Evolutionary conservation across 2,888 invertebrate species (phyloP), one percentile per base, ranked within the genome.

Genomic region (Schizotus pectinicornis): DNA sequence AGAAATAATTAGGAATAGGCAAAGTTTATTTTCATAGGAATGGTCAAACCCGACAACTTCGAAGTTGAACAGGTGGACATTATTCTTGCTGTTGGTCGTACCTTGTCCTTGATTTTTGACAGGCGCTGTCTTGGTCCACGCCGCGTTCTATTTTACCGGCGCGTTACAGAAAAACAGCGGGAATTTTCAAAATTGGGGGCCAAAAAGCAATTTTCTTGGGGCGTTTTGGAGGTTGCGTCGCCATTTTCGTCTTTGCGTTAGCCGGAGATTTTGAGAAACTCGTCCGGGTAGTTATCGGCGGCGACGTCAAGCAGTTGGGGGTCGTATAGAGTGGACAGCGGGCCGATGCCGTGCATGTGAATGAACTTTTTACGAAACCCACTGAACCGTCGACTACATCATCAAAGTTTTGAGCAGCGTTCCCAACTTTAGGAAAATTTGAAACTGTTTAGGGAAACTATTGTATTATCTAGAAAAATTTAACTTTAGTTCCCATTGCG

Each of bases 331-430:
- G 42, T 31, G 22, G 22, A 22, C 2, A 22, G 22, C 22, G 22
- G 22, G 2, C 22, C 22, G 35, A 43, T 50, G 47, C 42, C 30
- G 64, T 64, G 66, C 68, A 68, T 67, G 74, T 74, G 72, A 74
- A 73, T 72, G 74, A 73, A 73, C 73, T 73, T 73, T 71, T 71
- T 71, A 54, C 55, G 56, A 61, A 56, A 74, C 74, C 76, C 75
- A 74, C 72, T 61, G 73, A 75, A 74, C 72, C 72, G 69, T 71
- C 74, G 75, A 74, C 75, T 72, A 76, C 77, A 76, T 77, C 77
- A 77, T 77, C 76, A 77, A 76, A 74, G 67, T 75, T 74, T 74
- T 68, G 71, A 74, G n/a, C n/a, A n/a, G n/a, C n/a, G n/a, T n/a
- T n/a, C n/a, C n/a, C n/a, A n/a, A n/a, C n/a, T n/a, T n/a, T n/a